Conservation (phyloP, 1,140 invertebrate genomes). For the Tribolium castaneum region DNA sequence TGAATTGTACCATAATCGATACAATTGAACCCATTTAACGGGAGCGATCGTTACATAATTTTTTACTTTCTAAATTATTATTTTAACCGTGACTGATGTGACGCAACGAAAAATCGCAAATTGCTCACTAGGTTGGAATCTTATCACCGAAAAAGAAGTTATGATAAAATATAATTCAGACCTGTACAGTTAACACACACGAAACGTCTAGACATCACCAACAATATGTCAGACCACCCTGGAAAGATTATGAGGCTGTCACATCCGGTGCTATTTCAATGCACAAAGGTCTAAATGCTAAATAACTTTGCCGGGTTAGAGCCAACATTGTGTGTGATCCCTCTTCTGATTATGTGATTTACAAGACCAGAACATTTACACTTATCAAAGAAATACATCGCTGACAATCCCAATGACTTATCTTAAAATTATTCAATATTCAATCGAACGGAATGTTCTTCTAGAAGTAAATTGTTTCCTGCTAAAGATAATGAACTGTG, state of each 20-base stretch:
- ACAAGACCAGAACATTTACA: neutral
- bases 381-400: too few species aligned
- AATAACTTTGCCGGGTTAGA: neutral
- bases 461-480: too few species aligned
- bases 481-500: too few species aligned
- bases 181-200: neutral
- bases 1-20: neutral
- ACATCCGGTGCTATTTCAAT: slow-evolving; percentile 22
- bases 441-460: too few species aligned
- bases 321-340: too few species aligned
- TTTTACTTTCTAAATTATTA: slow-evolving; percentile 25
- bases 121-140: slow-evolving; percentile 1
- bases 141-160: neutral
- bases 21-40: slow-evolving; percentile 3
- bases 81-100: slow-evolving; percentile 10
- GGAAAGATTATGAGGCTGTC: slow-evolving; percentile 12
- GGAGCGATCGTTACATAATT: slow-evolving; percentile 6
- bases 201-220: neutral
- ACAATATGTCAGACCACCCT: slow-evolving; percentile 1
- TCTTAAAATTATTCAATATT: too few species aligned
- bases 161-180: too few species aligned
- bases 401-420: too few species aligned
- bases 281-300: neutral
- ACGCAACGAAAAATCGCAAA: slow-evolving; percentile 15
- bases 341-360: neutral